A percentile compares a stretch with the other conserved stretches of the same genome.
Conservation (phyloP, 1,140 invertebrate genomes). For the Solenopsis invicta region DNA sequence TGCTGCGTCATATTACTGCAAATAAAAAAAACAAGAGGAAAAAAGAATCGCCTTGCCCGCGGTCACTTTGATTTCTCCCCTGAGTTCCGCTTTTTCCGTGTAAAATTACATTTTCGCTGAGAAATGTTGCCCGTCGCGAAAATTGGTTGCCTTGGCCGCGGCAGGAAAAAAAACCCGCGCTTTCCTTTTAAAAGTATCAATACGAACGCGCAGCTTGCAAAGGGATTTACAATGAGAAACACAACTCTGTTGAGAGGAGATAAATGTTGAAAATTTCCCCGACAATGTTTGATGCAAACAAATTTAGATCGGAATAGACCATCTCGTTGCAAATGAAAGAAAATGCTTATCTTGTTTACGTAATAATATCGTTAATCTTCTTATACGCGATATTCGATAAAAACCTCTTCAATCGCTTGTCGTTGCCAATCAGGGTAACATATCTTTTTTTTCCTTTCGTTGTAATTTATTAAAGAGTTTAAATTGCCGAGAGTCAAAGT, state of each 20-base stretch:
- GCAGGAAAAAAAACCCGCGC: background rate
- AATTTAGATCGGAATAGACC: background rate
- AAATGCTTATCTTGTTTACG: background rate
- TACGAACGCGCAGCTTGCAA: background rate
- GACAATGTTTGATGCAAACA: background rate
- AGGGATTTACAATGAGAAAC: conserved; percentile 14
- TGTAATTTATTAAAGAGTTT: background rate
- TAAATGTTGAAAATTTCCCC: background rate
- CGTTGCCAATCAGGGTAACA: background rate
- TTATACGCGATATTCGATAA: background rate
- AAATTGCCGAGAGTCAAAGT: conserved; percentile 8
- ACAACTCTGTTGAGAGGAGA: background rate
- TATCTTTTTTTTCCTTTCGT: background rate
- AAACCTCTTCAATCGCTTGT: background rate
- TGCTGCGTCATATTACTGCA: conserved; percentile 17
- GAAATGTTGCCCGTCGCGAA: background rate
- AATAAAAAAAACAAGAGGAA: background rate
- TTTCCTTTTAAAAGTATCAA: background rate
- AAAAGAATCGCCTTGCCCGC: background rate
- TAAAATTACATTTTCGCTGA: background rate
- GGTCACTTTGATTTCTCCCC: conserved; percentile 21
- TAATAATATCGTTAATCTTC: background rate
- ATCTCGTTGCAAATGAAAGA: background rate
- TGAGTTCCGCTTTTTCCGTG: conserved; percentile 10
- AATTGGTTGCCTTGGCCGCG: conserved; percentile 13